Conservation (phyloP, 2,888 invertebrate genomes). For the Ormia ochracea region DNA sequence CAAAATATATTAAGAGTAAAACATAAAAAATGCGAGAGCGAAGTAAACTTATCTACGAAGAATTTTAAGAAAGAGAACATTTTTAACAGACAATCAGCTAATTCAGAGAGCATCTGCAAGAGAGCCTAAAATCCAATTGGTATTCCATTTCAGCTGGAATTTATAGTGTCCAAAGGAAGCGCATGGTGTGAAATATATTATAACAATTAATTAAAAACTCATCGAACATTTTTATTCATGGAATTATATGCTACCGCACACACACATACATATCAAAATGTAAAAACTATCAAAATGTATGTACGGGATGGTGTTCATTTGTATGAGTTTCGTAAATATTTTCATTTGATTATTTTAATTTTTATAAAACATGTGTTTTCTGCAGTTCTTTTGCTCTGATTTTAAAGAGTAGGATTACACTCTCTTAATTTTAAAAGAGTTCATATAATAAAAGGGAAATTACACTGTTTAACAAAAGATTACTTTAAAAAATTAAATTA, state of each 20-base stretch:
- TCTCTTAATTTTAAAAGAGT: neutral
- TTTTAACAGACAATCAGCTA: neutral
- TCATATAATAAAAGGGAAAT: neutral
- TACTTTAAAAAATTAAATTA: neutral
- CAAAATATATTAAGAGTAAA: neutral
- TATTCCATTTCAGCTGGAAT: neutral
- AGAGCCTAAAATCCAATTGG: conserved; percentile 14
- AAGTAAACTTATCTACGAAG: neutral
- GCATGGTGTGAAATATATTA: neutral
- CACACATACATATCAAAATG: neutral
- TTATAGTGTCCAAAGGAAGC: neutral
- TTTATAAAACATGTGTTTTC: conserved; percentile 42
- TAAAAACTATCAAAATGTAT: no score
- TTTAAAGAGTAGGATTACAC: neutral
- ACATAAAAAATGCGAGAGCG: neutral
- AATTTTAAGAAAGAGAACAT: neutral
- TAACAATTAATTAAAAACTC: neutral
- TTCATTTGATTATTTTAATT: neutral
- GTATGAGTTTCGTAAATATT: no score
- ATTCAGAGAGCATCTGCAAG: neutral
- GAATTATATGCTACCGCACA: neutral
- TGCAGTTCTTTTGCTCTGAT: neutral
- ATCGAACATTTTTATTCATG: no score
- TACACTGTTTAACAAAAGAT: neutral
- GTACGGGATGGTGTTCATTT: neutral